Evolutionary conservation across 2,113 vertebrate genomes (phyloP), one percentile per base, ranked within the genome.

Genomic region (Etheostoma spectabile): DNA sequence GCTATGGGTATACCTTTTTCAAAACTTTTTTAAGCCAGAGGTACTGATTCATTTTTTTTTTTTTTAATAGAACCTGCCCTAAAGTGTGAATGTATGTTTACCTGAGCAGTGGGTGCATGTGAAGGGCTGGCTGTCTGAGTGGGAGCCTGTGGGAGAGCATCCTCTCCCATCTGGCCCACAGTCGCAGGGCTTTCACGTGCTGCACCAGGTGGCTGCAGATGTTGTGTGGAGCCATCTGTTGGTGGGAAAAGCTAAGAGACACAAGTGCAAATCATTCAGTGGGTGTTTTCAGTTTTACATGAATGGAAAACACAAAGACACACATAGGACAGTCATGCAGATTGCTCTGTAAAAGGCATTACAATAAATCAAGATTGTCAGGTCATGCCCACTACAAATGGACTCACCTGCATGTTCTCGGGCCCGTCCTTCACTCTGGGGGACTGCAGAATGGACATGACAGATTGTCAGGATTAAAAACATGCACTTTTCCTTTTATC

Each of bases 381-480:
- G 55, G 81, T 93, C 86, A 92, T 89, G 87, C 84, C 92, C 91
- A 87, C 84, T 56, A 90, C 53, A 27, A 85, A 77, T 21, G 8
- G 56, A 86, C 96, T 96, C 90, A 99, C 98, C 96, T 99, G 97
- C 7, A 97, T 94, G 88, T 96, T 97, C 89, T 96, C 95, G 88
- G 94, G 88, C 77, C 96, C 95, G 53, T 99, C 98, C 95, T 97
- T 99, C 92, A 99, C 97, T 95, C 98, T 96, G 80, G 98, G 98
- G 85, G 98, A 99, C 98, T 99, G 95, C 90, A 94, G 92, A 87
- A 94, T 49, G 91, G 73, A 93, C 89, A 94, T 80, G 94, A 91
- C 92, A 94, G 90, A 94, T 93, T 92, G 72, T 88, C 89, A 94
- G 79, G 87, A 93, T 93, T 91, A 88, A 85, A 89, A 76, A 87